Percentiles rank a stretch among this genome's conserved stretches.
phyloP scores from a whole-genome alignment of 1,140 invertebrate genomes.

The Hydropsyche tenuis region DNA sequence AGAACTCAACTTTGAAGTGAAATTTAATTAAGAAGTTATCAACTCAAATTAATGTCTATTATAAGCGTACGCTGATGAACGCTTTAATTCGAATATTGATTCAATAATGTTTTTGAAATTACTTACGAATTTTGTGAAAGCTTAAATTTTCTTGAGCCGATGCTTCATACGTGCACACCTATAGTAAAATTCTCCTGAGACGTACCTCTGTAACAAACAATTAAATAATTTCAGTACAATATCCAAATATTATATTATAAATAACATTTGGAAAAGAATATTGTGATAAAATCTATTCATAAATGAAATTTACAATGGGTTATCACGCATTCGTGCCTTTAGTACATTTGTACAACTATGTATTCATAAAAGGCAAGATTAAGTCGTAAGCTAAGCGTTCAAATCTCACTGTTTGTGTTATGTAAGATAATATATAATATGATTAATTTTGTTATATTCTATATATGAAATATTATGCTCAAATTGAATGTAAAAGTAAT shows the following conservation, averaged over 20 bases:
- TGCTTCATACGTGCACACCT: too few relatives aligned
- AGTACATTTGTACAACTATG: too few relatives aligned
- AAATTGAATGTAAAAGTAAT: too few relatives aligned
- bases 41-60: conserved; percentile 24
- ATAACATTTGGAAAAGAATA: background rate
- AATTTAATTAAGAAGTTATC: conserved; percentile 24
- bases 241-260: background rate
- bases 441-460: too few relatives aligned
- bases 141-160: too few relatives aligned
- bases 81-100: conserved; percentile 12
- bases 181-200: background rate
- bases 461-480: too few relatives aligned
- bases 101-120: background rate
- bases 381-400: too few relatives aligned
- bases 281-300: background rate
- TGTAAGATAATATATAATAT: too few relatives aligned
- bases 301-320: background rate
- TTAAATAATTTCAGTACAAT: background rate
- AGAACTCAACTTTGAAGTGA: background rate
- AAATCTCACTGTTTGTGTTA: too few relatives aligned
- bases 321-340: too few relatives aligned
- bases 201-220: conserved; percentile 12
- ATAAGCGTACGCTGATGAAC: conserved; percentile 1
- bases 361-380: too few relatives aligned
- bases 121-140: background rate